Percentiles rank a stretch among this genome's conserved stretches.
Evolutionary conservation across 2,888 invertebrate genomes (phyloP).

Genomic region (Osedax frankpressi): DNA sequence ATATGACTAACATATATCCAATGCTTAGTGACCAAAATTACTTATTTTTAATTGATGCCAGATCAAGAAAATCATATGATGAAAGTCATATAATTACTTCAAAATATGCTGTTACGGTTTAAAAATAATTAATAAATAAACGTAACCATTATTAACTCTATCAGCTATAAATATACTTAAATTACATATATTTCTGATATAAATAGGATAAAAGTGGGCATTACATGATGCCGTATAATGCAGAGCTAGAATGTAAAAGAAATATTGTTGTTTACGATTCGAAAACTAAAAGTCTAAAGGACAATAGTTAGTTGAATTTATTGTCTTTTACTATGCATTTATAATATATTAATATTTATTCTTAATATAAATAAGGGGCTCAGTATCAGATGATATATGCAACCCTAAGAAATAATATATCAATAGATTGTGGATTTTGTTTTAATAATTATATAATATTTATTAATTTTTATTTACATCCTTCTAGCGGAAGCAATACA

Average conservation of each 20-base stretch:
- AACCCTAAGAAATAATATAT: too few relatives aligned
- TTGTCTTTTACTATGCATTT: not conserved
- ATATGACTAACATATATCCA: slow-evolving; percentile 33
- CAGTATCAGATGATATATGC: too few relatives aligned
- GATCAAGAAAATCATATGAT: slow-evolving; percentile 41
- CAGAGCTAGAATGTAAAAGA: slow-evolving; percentile 44
- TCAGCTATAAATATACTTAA: not conserved
- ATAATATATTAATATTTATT: not conserved
- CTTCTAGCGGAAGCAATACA: slow-evolving; percentile 34
- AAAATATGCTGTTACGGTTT: slow-evolving; percentile 40
- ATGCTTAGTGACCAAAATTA: slow-evolving; percentile 27
- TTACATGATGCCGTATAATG: slow-evolving; percentile 42
- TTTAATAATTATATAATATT: too few relatives aligned
- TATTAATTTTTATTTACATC: too few relatives aligned
- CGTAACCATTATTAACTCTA: not conserved
- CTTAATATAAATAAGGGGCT: too few relatives aligned
- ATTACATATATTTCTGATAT: not conserved
- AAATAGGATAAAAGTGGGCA: slow-evolving; percentile 33
- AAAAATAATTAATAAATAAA: not conserved
- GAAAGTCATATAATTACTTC: slow-evolving; percentile 46
- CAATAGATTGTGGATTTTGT: too few relatives aligned
- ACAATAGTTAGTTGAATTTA: slow-evolving; percentile 29
- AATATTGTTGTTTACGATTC: slow-evolving; percentile 44
- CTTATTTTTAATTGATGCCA: slow-evolving; percentile 34
- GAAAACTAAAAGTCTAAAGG: slow-evolving; percentile 30